A percentile compares a stretch with the other conserved stretches of the same genome.
phyloP scores from a whole-genome alignment of 2,888 invertebrate genomes.

The Oeneis ivallda region DNA sequence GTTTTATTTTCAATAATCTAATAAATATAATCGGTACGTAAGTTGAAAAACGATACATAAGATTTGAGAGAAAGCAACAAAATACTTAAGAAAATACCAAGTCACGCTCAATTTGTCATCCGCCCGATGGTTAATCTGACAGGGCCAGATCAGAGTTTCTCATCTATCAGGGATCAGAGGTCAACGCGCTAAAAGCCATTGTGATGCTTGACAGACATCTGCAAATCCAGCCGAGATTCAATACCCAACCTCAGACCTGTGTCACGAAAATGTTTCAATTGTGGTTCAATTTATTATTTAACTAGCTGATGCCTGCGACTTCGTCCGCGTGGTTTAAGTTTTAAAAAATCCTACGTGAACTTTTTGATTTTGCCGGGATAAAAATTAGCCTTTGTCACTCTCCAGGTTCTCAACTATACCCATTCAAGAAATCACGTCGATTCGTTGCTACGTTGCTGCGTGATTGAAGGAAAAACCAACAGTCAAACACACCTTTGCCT shows the following conservation, averaged over 20 bases:
- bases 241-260: conserved; percentile 31
- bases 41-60: conserved; percentile 3
- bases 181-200: conserved; percentile 21
- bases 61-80: conserved; percentile 2
- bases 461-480: no score
- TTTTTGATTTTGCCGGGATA: no score
- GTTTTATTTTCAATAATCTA: neutral
- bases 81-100: conserved; percentile 11
- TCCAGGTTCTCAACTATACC: no score
- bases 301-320: no score
- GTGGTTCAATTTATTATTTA: conserved; percentile 32
- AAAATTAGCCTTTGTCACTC: no score
- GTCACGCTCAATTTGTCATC: conserved; percentile 26
- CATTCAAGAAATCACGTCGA: no score
- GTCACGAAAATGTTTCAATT: conserved; percentile 31
- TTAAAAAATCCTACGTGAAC: no score
- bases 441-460: no score
- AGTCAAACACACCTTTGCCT: no score
- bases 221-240: conserved; percentile 35
- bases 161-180: conserved; percentile 25
- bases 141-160: conserved; percentile 21
- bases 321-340: no score
- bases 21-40: neutral
- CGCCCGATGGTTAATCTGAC: conserved; percentile 22
- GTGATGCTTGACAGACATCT: conserved; percentile 26